These are phyloP conservation scores for Netelia fuscicornis DNA, from an alignment of 2,888 invertebrate genomes.

Conservation along the genomic window DNA sequence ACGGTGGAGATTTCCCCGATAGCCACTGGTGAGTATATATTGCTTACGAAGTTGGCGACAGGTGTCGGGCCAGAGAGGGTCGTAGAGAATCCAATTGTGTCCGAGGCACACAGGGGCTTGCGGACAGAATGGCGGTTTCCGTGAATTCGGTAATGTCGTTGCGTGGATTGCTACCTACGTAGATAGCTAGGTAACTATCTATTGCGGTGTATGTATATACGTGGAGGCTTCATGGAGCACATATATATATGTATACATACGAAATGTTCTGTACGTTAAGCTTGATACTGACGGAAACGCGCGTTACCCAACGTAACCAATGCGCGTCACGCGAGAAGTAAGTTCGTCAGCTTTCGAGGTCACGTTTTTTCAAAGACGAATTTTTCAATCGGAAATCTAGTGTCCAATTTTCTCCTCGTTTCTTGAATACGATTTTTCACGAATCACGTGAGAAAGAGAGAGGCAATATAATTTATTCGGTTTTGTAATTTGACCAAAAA, in stretches of 20 bases:
- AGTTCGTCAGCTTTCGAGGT: slow-evolving; percentile 49
- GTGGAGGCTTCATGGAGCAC: background rate
- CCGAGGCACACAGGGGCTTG: slow-evolving; percentile 42
- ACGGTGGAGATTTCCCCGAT: slow-evolving; percentile 47
- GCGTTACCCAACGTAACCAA: slow-evolving; percentile 64
- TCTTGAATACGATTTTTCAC: background rate
- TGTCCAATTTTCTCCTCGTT: background rate
- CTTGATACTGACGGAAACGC: slow-evolving; percentile 56
- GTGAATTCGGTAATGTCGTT: slow-evolving; percentile 61
- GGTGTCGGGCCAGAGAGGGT: slow-evolving; percentile 48
- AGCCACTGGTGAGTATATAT: slow-evolving; percentile 51
- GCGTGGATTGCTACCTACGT: slow-evolving; percentile 44
- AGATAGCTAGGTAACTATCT: slow-evolving; percentile 48
- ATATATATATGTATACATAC: background rate
- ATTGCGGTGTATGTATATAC: slow-evolving; percentile 39
- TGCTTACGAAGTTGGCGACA: slow-evolving; percentile 62
- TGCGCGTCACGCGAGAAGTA: slow-evolving; percentile 62
- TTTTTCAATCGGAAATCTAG: background rate
- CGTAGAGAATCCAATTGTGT: slow-evolving; percentile 62
- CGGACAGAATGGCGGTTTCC: slow-evolving; percentile 52
- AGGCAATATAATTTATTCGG: too few relatives aligned
- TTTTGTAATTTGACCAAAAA: too few relatives aligned
- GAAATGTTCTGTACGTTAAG: slow-evolving; percentile 22
- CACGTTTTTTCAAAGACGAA: slow-evolving; percentile 16
- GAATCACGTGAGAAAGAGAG: background rate